phyloP scores from a whole-genome alignment of 2,888 invertebrate species.

The Bugulina stolonifera region DNA sequence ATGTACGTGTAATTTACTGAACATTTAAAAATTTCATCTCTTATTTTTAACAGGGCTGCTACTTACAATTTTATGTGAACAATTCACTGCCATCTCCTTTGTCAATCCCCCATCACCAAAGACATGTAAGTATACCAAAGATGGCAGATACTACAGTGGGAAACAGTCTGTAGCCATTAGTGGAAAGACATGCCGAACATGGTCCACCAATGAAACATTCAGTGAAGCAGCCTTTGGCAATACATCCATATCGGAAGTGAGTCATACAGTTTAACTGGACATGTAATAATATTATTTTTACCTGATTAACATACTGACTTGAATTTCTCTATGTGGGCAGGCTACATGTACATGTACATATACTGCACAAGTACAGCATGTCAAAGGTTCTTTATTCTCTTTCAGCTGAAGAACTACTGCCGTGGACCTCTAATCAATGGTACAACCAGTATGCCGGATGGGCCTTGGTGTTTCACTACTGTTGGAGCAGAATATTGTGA shows the following conservation, averaged over 20 bases:
- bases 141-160: slow-evolving; percentile 1
- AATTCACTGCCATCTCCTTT: background rate
- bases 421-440: background rate
- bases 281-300: too few relatives aligned
- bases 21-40: too few relatives aligned
- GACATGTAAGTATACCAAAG: background rate
- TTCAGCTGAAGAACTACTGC: slow-evolving; percentile 19
- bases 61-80: background rate
- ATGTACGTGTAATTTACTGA: too few relatives aligned
- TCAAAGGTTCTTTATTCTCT: too few relatives aligned
- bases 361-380: too few relatives aligned
- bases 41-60: too few relatives aligned
- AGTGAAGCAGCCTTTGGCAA: background rate
- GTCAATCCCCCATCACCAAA: background rate
- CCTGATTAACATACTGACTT: too few relatives aligned
- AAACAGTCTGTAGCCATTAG: background rate
- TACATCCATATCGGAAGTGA: background rate
- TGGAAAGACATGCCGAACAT: background rate
- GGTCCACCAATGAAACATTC: background rate
- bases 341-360: too few relatives aligned
- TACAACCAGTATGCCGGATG: background rate
- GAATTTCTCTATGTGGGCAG: too few relatives aligned
- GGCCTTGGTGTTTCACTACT: slow-evolving; percentile 7
- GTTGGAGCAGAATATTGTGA: slow-evolving; percentile 6
- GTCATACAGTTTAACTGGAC: too few relatives aligned